Percentiles rank a stretch among this genome's conserved stretches.
phyloP scores from a whole-genome alignment of 2,113 vertebrate genomes.

The Tyrannus savana region DNA sequence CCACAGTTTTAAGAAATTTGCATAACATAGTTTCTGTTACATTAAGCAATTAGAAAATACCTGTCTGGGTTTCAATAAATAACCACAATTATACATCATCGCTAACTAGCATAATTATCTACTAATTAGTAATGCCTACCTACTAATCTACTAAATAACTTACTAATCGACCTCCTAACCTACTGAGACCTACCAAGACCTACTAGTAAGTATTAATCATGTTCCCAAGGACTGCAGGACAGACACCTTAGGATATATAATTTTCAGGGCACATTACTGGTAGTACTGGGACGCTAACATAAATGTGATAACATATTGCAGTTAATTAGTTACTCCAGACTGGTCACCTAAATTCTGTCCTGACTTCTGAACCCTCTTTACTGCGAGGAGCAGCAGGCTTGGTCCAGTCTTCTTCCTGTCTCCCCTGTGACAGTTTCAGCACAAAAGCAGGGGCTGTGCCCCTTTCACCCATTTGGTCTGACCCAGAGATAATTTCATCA shows the following conservation, averaged over 20 bases:
- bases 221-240: not conserved
- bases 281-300: not conserved
- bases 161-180: not conserved
- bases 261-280: not conserved
- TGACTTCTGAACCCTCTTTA: not conserved
- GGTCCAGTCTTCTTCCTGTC: not conserved
- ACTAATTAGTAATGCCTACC: not conserved
- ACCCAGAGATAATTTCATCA: not conserved
- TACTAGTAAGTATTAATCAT: not conserved
- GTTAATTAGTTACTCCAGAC: not conserved
- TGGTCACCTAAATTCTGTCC: not conserved
- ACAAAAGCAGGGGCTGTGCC: accelerated
- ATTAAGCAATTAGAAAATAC: not conserved
- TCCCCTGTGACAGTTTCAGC: not conserved
- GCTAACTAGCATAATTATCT: not conserved
- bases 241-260: not conserved
- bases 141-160: not conserved
- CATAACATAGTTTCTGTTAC: not conserved
- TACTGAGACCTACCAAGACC: not conserved
- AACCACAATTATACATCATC: not conserved
- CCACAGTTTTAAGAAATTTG: not conserved
- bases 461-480: not conserved
- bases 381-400: not conserved
- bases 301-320: not conserved
- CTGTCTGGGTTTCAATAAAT: not conserved